Evolutionary conservation across 2,888 invertebrate species (phyloP).

Genomic region (Diogma glabrata): DNA sequence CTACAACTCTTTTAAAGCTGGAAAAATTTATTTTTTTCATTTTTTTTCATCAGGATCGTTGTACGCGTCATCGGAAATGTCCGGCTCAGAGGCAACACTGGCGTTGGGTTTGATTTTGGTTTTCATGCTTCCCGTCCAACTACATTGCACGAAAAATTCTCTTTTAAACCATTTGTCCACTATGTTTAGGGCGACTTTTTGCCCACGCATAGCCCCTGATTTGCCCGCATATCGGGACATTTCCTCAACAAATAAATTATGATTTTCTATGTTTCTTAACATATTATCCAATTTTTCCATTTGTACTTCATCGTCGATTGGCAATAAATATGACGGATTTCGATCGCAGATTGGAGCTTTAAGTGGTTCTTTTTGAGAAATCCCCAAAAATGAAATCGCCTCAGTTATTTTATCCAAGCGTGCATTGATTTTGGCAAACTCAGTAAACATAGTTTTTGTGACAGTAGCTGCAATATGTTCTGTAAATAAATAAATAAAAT

Average conservation of each 20-base stretch:
- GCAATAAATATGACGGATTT: background rate
- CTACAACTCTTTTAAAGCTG: no score
- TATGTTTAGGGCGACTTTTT: background rate
- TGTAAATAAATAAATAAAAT: background rate
- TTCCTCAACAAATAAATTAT: no score
- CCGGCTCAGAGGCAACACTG: background rate
- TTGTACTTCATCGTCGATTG: conserved; percentile 1
- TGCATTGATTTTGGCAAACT: background rate
- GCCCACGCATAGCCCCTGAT: background rate
- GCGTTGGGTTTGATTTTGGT: background rate
- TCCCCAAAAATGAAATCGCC: background rate
- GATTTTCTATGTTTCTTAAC: no score
- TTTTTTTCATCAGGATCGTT: background rate
- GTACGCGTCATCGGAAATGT: background rate
- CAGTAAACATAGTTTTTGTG: background rate
- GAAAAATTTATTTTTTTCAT: background rate
- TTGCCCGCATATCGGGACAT: background rate
- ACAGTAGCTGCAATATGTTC: conserved; percentile 1
- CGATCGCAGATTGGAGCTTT: no score
- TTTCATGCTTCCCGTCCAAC: no score
- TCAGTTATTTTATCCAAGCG: background rate
- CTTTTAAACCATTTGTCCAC: background rate
- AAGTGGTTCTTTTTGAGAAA: no score
- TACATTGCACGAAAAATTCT: background rate
- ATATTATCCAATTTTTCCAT: no score